Evolutionary conservation across 2,888 invertebrate genomes (phyloP).

Genomic region (Allygus modestus): DNA sequence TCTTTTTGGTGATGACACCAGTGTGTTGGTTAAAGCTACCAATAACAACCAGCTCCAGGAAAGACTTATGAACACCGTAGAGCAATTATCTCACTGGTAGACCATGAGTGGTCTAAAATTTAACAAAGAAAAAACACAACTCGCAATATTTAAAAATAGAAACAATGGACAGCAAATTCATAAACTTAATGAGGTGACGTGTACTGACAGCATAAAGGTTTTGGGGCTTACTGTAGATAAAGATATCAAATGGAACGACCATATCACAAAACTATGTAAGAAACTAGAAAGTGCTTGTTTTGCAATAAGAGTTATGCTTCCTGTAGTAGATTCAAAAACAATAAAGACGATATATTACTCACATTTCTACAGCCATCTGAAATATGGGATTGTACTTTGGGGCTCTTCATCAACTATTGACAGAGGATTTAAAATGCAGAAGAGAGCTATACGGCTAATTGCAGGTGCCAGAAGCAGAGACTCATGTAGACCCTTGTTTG

Average conservation of each 20-base stretch:
- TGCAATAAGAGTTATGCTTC: constrained; percentile 32
- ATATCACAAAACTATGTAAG: not conserved
- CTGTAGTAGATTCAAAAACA: not conserved
- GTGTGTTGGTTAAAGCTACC: not conserved
- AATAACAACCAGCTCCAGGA: not conserved
- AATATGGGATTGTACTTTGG: constrained; percentile 18
- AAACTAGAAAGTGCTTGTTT: not conserved
- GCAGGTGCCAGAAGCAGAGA: constrained; percentile 38
- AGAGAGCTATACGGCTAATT: not conserved
- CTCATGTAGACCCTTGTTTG: constrained; percentile 5
- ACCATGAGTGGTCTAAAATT: not conserved
- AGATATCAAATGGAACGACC: not conserved
- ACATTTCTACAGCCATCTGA: constrained; percentile 10
- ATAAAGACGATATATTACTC: not conserved
- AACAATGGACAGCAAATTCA: not conserved
- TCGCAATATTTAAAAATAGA: not conserved
- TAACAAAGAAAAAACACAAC: not conserved
- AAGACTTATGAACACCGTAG: not conserved
- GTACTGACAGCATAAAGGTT: not conserved
- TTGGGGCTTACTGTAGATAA: not conserved
- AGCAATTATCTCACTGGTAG: constrained; percentile 17
- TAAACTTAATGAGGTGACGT: not conserved
- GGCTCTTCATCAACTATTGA: not conserved
- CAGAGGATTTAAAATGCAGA: constrained; percentile 3
- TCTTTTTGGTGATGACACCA: constrained; percentile 4